Evolutionary conservation across 2,797 vertebrate genomes (phyloP), one percentile per base, ranked within the genome.

Genomic region (Gallinago nigripennis): DNA sequence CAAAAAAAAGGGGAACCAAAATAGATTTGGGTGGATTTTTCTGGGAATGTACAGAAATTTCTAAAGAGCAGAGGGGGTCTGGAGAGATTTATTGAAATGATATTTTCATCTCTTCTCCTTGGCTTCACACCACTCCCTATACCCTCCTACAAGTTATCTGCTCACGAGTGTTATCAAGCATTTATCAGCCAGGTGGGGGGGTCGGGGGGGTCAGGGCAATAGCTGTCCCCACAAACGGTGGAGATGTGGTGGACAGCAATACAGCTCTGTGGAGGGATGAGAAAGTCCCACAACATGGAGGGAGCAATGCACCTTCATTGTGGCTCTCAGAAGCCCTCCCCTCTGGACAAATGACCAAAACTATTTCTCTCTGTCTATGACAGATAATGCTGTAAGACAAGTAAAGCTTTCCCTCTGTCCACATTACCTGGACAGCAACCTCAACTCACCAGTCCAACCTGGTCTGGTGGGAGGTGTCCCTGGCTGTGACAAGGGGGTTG

Each of bases 241-340:
- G 37, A 31, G 37, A 23, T 0, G 4, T 12, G 8, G 15, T 45
- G 43, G 50, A 21, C 2, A 72, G 9, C 2, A 16, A 61, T 7
- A 24, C 0, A 1, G 8, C 27, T 46, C 27, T n/a, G 16, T 4
- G 10, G 9, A 64, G 20, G 27, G 12, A 20, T 50, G 48, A 30
- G 48, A 68, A 72, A 68, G 13, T 45, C 41, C 28, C n/a, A 56
- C 11, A 48, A 5, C 14, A 48, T 0, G 0, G 12, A 53, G 31
- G 18, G 7, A 75, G 20, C 9, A 63, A 53, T 1, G 4, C 13
- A 13, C 3, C 5, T 72, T 81, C 37, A 8, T 11, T 37, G 19
- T 2, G 15, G 27, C 16, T 64, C 24, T 64, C 20, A 41, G 23
- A 11, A 79, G 12, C 30, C 30, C 8, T 53, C 18, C 7, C 15